Conservation (phyloP, 2,113 vertebrate species). For the Solea solea region DNA sequence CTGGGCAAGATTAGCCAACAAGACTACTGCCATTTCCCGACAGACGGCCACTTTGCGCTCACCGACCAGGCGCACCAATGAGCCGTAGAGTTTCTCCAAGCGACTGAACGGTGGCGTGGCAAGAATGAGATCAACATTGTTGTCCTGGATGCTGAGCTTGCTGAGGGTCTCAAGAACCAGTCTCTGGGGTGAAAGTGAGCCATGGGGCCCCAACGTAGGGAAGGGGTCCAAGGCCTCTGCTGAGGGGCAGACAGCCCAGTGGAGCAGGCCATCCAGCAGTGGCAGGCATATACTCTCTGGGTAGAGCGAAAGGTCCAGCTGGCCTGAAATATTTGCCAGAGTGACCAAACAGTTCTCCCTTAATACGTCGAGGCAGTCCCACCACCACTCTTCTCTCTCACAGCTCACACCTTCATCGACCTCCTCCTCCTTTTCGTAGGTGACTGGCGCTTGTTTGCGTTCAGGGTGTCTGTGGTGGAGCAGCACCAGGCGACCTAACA, state of each 20-base stretch:
- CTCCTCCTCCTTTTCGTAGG: slow-evolving; percentile 97
- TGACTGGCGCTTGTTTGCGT: slow-evolving; percentile 94
- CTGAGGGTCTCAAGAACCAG: slow-evolving; percentile 98
- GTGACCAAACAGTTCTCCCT: slow-evolving; percentile 98
- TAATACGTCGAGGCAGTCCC: slow-evolving; percentile 97
- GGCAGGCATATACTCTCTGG: slow-evolving; percentile 98
- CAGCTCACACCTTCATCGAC: slow-evolving; percentile 94
- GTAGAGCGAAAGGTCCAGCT: slow-evolving; percentile 97
- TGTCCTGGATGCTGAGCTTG: slow-evolving; percentile 99
- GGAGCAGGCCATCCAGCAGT: slow-evolving; percentile 96
- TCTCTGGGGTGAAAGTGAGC: slow-evolving; percentile 96
- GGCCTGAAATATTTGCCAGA: slow-evolving; percentile 96
- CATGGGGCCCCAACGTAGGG: slow-evolving; percentile 92
- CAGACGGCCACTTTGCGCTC: slow-evolving; percentile 98
- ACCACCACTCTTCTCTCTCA: slow-evolving; percentile 98
- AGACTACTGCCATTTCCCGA: slow-evolving; percentile 98
- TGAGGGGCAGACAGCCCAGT: slow-evolving; percentile 98
- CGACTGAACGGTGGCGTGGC: slow-evolving; percentile 97
- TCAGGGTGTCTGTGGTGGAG: slow-evolving; percentile 97
- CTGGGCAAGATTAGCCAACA: slow-evolving; percentile 97
- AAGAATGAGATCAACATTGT: slow-evolving; percentile 99
- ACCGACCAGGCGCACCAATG: slow-evolving; percentile 94
- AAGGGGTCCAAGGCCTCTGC: slow-evolving; percentile 98
- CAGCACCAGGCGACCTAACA: slow-evolving; percentile 93
- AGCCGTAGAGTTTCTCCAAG: slow-evolving; percentile 96